Evolutionary conservation across 1,140 invertebrate species (phyloP).

Genomic region (Ceratosolen solmsi): DNA sequence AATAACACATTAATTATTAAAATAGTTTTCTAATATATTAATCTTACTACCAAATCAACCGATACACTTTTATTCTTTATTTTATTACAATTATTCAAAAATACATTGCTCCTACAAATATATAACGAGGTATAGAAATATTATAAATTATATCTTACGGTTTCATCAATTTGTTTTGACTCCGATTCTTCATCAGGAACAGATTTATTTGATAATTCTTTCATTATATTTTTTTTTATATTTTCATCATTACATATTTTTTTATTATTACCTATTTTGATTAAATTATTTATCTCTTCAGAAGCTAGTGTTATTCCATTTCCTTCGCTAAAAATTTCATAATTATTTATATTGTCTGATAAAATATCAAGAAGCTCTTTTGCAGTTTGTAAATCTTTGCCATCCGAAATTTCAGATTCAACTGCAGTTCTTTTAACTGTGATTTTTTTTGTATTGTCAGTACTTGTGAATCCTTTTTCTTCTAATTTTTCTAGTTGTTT

Average conservation of each 20-base stretch:
- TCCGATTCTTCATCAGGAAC: background rate
- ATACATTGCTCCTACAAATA: too few species aligned
- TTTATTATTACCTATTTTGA: constrained; percentile 2
- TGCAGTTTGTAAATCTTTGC: background rate
- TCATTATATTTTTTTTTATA: background rate
- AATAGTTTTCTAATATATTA: too few species aligned
- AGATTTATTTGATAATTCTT: background rate
- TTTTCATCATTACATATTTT: background rate
- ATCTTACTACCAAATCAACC: too few species aligned
- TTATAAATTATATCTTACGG: background rate
- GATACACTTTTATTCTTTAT: too few species aligned
- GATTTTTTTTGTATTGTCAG: background rate
- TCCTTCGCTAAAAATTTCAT: background rate
- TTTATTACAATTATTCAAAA: too few species aligned
- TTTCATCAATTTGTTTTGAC: background rate
- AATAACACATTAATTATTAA: too few species aligned
- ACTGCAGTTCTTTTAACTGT: background rate
- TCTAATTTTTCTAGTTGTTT: background rate
- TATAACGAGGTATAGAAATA: too few species aligned
- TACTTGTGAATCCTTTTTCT: background rate
- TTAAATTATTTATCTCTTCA: constrained; percentile 22
- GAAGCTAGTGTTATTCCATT: constrained; percentile 6
- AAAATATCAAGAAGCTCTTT: constrained; percentile 26
- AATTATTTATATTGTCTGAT: constrained; percentile 16
- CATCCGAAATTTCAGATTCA: background rate